A percentile compares a stretch with the other conserved stretches of the same genome.
Evolutionary conservation across 2,797 vertebrate genomes (phyloP).

Genomic region (Chelonia mydas): DNA sequence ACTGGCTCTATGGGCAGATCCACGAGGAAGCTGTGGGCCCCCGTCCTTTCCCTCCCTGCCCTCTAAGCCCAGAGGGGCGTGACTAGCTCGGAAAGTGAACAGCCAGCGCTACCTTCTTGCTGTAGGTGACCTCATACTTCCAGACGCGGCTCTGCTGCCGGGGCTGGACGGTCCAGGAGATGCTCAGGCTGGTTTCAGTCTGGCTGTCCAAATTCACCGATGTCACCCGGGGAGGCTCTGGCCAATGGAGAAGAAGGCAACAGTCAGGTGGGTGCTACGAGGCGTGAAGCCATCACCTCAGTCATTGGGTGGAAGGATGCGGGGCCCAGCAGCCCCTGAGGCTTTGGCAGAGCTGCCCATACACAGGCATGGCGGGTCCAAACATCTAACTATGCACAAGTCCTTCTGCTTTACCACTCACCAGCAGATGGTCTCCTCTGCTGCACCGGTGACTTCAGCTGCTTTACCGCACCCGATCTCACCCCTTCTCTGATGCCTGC

Average conservation of each 20-base stretch:
- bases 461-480: neutral
- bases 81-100: neutral
- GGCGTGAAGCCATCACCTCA: fast-evolving
- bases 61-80: neutral
- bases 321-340: neutral
- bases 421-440: neutral
- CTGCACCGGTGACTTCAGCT: neutral
- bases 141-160: slow-evolving; percentile 87
- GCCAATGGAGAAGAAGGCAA: fast-evolving
- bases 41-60: neutral
- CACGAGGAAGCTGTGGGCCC: neutral
- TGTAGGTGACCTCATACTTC: slow-evolving; percentile 97
- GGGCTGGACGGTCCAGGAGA: slow-evolving; percentile 91
- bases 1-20: neutral
- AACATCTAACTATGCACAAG: neutral
- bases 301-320: too few species aligned
- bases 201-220: slow-evolving; percentile 88
- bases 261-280: fast-evolving
- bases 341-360: neutral
- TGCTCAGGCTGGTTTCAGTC: slow-evolving; percentile 86
- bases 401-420: too few species aligned
- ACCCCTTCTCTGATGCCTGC: neutral
- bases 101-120: slow-evolving; percentile 87
- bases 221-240: slow-evolving; percentile 94
- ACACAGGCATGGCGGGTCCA: neutral